Conservation (phyloP, 2,797 vertebrate genomes). For the Molossus alvarezi region DNA sequence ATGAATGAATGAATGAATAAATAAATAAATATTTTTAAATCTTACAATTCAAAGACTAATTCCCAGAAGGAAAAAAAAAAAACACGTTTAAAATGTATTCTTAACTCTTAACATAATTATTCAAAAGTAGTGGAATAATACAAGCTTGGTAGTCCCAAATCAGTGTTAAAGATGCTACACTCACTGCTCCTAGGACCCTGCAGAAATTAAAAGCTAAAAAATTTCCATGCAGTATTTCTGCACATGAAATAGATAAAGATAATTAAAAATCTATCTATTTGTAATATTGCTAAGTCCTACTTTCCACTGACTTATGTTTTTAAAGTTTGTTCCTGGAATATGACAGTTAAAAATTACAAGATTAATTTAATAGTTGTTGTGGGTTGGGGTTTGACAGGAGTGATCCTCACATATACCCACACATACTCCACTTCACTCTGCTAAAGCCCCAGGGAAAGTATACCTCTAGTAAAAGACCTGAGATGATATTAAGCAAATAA, state of each 20-base stretch:
- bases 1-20: neutral
- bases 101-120: slow-evolving; percentile 45
- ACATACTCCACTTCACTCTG: neutral
- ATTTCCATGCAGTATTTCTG: slow-evolving; percentile 4
- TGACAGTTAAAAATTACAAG: slow-evolving; percentile 61
- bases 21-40: neutral
- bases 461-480: neutral
- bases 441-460: slow-evolving; percentile 14
- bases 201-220: slow-evolving; percentile 51
- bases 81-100: neutral
- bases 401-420: neutral
- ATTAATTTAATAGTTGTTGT: slow-evolving; percentile 21
- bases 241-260: neutral
- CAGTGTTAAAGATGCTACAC: neutral
- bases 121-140: slow-evolving; percentile 3
- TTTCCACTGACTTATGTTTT: neutral
- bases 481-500: neutral
- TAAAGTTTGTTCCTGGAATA: slow-evolving; percentile 7
- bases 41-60: neutral
- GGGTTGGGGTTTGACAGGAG: neutral
- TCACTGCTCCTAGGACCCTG: neutral
- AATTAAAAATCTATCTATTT: neutral
- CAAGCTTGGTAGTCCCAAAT: neutral
- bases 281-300: neutral
- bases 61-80: neutral